Conservation (phyloP, 2,797 vertebrate species). For the Sparidentex hasta region DNA sequence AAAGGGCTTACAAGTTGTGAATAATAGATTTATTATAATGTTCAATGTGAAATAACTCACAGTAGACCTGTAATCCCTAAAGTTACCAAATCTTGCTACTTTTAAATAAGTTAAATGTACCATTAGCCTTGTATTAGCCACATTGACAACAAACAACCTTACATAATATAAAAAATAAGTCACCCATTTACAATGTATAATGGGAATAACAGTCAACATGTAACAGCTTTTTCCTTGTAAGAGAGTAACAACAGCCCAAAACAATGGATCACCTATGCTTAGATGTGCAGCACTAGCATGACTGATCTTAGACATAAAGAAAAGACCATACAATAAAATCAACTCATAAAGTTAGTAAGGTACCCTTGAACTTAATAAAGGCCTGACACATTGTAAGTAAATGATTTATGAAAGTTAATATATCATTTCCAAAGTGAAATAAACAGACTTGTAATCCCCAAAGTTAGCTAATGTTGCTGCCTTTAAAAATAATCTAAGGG, state of each 20-base stretch:
- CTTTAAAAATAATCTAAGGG: too few species aligned
- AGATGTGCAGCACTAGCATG: background rate
- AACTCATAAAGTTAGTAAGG: too few species aligned
- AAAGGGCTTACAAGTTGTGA: background rate
- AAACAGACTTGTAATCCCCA: too few species aligned
- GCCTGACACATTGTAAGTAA: too few species aligned
- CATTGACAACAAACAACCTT: background rate
- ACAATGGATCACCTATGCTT: background rate
- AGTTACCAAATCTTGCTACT: background rate
- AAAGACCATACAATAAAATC: too few species aligned
- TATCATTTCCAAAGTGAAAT: too few species aligned
- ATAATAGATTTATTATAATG: background rate
- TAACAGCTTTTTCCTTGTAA: slow-evolving; percentile 31
- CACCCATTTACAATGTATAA: background rate
- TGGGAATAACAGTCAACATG: slow-evolving; percentile 5
- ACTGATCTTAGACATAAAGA: background rate
- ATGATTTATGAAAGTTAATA: too few species aligned
- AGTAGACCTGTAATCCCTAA: slow-evolving; percentile 45
- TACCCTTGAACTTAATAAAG: too few species aligned
- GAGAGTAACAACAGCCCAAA: background rate
- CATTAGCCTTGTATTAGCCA: background rate
- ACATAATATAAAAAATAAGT: background rate
- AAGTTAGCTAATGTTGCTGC: too few species aligned
- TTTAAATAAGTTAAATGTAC: background rate
- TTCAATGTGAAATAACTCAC: background rate